Percentiles rank a stretch among this genome's conserved stretches.
phyloP scores from a whole-genome alignment of 2,888 invertebrate species.

The Baccha elongata region DNA sequence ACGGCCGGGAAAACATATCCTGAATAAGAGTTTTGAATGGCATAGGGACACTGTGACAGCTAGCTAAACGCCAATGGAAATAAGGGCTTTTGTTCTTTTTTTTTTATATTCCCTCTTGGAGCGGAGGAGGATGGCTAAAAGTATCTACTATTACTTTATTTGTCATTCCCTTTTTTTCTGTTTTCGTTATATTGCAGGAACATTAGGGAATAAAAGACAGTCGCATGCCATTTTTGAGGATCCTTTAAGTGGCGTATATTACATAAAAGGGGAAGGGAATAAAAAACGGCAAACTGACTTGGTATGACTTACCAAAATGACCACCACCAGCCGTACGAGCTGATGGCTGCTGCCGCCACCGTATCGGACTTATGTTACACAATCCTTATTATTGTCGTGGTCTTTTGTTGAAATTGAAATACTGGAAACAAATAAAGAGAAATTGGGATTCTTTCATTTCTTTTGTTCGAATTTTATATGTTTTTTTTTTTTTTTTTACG shows the following conservation, averaged over 20 bases:
- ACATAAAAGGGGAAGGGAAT: not conserved
- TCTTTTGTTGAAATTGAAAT: constrained; percentile 73
- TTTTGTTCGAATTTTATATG: constrained; percentile 20
- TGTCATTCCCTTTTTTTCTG: constrained; percentile 52
- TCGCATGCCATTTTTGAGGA: constrained; percentile 35
- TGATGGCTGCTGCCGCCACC: not conserved
- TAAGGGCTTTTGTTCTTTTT: constrained; percentile 47
- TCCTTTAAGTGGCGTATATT: constrained; percentile 54
- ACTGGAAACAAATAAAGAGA: constrained; percentile 69
- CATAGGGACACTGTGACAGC: constrained; percentile 62
- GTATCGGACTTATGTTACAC: constrained; percentile 50
- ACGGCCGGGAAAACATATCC: constrained; percentile 48
- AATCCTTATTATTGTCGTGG: constrained; percentile 68
- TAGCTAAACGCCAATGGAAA: constrained; percentile 63
- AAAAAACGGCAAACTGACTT: constrained; percentile 13
- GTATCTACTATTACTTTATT: constrained; percentile 53
- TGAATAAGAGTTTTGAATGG: constrained; percentile 66
- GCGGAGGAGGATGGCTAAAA: constrained; percentile 8
- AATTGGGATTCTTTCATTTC: constrained; percentile 56
- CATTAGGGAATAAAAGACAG: constrained; percentile 63
- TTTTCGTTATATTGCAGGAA: constrained; percentile 37
- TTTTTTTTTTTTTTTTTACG: not conserved
- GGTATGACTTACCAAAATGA: constrained; percentile 41
- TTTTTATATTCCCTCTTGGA: constrained; percentile 20
- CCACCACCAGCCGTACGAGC: constrained; percentile 13